Evolutionary conservation across 1,140 invertebrate species (phyloP).

Genomic region (Drosophila tani): DNA sequence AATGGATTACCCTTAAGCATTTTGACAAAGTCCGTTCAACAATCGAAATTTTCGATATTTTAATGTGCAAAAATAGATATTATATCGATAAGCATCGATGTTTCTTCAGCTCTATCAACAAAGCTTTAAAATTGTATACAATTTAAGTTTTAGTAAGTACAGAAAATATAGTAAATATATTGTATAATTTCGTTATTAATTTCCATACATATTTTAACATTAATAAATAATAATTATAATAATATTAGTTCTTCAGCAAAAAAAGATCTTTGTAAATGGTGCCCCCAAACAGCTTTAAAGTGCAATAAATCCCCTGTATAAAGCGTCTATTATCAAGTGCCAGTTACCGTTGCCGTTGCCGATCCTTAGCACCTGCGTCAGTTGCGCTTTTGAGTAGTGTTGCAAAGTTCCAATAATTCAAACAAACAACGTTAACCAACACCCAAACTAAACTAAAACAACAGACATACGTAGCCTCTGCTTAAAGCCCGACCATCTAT

Average conservation of each 20-base stretch:
- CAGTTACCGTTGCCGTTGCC: slow-evolving; percentile 53
- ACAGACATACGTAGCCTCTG: slow-evolving; percentile 51
- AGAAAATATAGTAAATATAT: no score
- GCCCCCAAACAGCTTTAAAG: slow-evolving; percentile 8
- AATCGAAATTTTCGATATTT: no score
- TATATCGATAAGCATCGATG: no score
- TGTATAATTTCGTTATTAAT: no score
- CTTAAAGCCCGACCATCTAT: slow-evolving; percentile 36
- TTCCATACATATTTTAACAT: no score
- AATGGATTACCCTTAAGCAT: no score
- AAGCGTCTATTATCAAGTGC: slow-evolving; percentile 56
- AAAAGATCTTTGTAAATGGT: slow-evolving; percentile 21
- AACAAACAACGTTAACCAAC: slow-evolving; percentile 50
- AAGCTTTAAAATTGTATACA: no score
- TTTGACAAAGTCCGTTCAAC: neutral
- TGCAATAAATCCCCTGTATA: slow-evolving; percentile 57
- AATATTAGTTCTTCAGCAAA: no score
- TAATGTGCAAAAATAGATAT: no score
- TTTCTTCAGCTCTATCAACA: no score
- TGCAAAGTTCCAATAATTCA: slow-evolving; percentile 42
- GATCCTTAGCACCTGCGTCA: slow-evolving; percentile 62
- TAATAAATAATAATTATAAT: no score
- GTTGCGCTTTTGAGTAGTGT: slow-evolving; percentile 58
- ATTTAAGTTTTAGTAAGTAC: neutral
- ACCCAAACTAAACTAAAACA: slow-evolving; percentile 42